phyloP scores from a whole-genome alignment of 1,140 invertebrate genomes.

The Drosophila kanapiae region DNA sequence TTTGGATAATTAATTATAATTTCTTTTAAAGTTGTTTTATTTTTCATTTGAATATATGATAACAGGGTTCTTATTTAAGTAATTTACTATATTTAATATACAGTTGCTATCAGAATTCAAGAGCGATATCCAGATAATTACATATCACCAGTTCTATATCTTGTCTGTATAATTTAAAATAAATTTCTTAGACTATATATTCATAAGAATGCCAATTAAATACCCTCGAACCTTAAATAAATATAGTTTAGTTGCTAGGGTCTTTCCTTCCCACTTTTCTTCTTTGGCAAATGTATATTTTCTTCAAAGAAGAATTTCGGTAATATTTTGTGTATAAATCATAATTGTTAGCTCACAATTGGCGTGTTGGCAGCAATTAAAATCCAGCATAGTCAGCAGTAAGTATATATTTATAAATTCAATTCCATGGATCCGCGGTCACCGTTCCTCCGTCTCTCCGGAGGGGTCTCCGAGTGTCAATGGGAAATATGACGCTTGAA shows the following conservation, averaged over 20 bases:
- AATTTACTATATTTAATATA: no score
- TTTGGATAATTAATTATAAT: no score
- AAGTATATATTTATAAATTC: slow-evolving; percentile 18
- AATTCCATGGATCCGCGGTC: slow-evolving; percentile 4
- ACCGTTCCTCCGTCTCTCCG: neutral
- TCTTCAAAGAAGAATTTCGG: neutral
- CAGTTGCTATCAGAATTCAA: no score
- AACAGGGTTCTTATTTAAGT: no score
- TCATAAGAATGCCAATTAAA: neutral
- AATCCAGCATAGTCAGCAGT: slow-evolving; percentile 6
- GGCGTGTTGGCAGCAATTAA: slow-evolving; percentile 40
- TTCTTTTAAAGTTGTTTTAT: no score
- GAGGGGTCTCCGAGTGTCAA: neutral
- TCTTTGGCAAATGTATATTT: neutral
- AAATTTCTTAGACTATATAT: neutral
- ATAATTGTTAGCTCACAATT: slow-evolving; percentile 29
- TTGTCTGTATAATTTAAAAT: neutral
- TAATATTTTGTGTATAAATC: slow-evolving; percentile 6
- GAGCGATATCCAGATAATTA: neutral
- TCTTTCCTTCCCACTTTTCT: neutral
- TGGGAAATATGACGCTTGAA: slow-evolving; percentile 8
- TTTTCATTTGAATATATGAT: no score
- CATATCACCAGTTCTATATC: no score
- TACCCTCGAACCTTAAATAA: neutral
- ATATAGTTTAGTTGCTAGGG: neutral